Base-by-base conservation (phyloP, 1,140 invertebrate genomes). In the Stegodyphus mimosarum region DNA sequence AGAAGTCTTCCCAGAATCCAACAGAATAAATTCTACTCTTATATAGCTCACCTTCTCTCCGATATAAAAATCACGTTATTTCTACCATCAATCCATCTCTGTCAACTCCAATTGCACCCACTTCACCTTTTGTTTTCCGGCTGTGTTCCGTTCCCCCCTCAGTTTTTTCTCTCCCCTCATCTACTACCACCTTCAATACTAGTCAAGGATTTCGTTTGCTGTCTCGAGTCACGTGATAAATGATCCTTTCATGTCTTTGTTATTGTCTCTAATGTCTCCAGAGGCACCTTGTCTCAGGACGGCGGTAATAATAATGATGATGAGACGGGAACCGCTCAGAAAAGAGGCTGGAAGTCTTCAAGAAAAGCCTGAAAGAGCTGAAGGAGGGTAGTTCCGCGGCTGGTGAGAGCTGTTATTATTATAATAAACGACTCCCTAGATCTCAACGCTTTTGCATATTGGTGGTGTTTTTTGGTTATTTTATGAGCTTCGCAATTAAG, bases 11-110 rank as follows among this genome's bases (percentile, higher is more conserved):
- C 33, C 33, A 1, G 33, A 33, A 33, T 33, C 33, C 33, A 33
- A 3, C 33, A 33, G 33, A 33, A 33, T 33, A 71, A 76, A 76
- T 76, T 48, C 74, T 60, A 63, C 11, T n/a, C 74, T 67, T 18
- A 18, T 60, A 17, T 49, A 15, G 15, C 55, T n/a, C 50, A 55
- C 33, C 55, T 76, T 13, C 74, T 60, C 63, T 33, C 9, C 63
- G 74, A 64, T 76, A 76, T 76, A 76, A 76, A 76, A 76, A 76
- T 76, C 74, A 76, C 74, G 74, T 76, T 76, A 76, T 60, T 64
- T 13, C 74, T 15, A 7, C 60, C 53, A 76, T 76, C 74, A 76
- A 76, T 76, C 74, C 60, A 76, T 76, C 74, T 76, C 60, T 76
- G 60, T 76, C 74, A 76, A 48, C 74, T 66, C 74, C 60, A 76